Conservation (phyloP, 2,888 invertebrate genomes). For the Drosophila anceps region DNA sequence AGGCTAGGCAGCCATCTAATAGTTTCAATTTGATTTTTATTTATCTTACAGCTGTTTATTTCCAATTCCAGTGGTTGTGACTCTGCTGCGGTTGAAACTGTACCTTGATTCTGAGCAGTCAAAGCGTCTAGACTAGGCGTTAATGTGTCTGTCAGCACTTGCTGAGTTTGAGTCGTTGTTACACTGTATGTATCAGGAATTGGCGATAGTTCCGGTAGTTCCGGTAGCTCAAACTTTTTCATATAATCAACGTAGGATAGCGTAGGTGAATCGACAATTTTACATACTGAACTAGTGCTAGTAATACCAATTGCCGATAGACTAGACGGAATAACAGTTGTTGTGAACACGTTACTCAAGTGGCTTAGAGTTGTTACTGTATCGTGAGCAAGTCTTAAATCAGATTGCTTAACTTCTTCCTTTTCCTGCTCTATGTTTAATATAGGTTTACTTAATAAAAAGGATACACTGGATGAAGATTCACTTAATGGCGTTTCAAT, state of each 20-base stretch:
- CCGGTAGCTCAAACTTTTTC: constrained; percentile 71
- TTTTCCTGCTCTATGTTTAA: constrained; percentile 2
- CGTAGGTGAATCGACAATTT: constrained; percentile 36
- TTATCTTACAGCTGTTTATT: not conserved
- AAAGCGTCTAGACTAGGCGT: not conserved
- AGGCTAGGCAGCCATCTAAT: not conserved
- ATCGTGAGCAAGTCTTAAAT: constrained; percentile 47
- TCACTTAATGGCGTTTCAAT: constrained; percentile 32
- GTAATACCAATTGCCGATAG: constrained; percentile 6
- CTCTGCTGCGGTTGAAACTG: constrained; percentile 4
- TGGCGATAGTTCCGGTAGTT: constrained; percentile 64
- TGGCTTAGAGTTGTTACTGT: constrained; percentile 41
- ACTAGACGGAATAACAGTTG: constrained; percentile 45
- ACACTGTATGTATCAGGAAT: constrained; percentile 44
- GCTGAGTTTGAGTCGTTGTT: not conserved
- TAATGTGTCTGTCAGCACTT: not conserved
- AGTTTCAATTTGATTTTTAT: not conserved
- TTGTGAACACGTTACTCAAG: constrained; percentile 57
- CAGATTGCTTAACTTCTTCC: constrained; percentile 8
- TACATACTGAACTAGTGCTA: constrained; percentile 16
- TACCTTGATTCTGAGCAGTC: constrained; percentile 7
- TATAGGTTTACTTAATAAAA: constrained; percentile 21
- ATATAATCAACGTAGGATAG: constrained; percentile 73
- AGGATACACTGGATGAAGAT: constrained; percentile 24
- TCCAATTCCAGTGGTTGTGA: not conserved